Conservation (phyloP, 2,113 vertebrate genomes). For the Menidia beryllina region DNA sequence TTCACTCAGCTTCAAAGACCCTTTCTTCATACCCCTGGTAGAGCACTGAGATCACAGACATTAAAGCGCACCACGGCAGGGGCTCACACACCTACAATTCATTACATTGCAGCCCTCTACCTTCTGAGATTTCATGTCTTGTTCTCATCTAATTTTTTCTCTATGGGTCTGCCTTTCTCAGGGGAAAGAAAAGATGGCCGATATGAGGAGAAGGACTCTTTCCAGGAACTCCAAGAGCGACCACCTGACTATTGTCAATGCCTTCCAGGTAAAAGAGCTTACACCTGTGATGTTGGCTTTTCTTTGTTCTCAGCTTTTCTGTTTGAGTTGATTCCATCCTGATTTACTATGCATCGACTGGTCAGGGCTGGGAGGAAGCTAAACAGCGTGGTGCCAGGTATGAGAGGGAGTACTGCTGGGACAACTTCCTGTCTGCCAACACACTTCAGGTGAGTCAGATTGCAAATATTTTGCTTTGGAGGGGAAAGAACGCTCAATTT, state of each 20-base stretch:
- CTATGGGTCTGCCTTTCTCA: slow-evolving; percentile 54
- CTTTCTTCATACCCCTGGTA: slow-evolving; percentile 98
- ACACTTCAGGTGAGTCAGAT: slow-evolving; percentile 89
- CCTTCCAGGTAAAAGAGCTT: slow-evolving; percentile 85
- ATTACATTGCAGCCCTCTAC: not conserved
- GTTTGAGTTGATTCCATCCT: not conserved
- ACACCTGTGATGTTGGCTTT: not conserved
- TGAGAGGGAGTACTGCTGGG: slow-evolving; percentile 96
- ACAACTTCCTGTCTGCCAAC: slow-evolving; percentile 94
- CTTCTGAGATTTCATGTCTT: not conserved
- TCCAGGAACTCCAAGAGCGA: slow-evolving; percentile 93
- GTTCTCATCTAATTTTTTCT: not conserved
- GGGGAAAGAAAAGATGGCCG: slow-evolving; percentile 97
- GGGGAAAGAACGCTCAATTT: not conserved
- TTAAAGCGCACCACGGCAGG: slow-evolving; percentile 26
- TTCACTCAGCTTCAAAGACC: slow-evolving; percentile 98
- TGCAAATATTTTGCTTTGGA: not conserved
- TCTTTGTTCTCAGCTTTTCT: not conserved
- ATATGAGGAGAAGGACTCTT: slow-evolving; percentile 89
- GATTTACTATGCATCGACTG: slow-evolving; percentile 20
- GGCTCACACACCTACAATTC: not conserved
- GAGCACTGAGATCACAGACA: slow-evolving; percentile 19
- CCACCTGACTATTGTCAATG: slow-evolving; percentile 94
- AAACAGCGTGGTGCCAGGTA: slow-evolving; percentile 85
- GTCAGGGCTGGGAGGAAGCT: slow-evolving; percentile 94